Conservation (phyloP, 2,113 vertebrate genomes). For the Fukomys damarensis region DNA sequence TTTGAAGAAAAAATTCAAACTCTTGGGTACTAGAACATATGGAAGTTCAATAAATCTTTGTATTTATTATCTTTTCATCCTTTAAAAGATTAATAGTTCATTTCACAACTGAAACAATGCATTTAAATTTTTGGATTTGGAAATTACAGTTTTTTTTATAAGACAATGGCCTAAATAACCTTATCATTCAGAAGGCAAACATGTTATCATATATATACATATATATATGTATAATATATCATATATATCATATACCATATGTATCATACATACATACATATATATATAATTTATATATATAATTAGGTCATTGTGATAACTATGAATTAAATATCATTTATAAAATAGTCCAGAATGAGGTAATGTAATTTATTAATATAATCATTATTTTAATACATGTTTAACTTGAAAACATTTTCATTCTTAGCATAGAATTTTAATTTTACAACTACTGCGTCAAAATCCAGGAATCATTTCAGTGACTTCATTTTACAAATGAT, state of each 20-base stretch:
- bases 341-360: constrained; percentile 12
- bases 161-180: background rate
- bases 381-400: background rate
- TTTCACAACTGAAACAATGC: background rate
- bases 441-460: background rate
- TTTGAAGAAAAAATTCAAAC: background rate
- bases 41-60: background rate
- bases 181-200: background rate
- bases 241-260: too few species aligned
- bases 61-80: background rate
- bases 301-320: background rate
- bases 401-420: background rate
- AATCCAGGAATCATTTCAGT: background rate
- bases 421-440: background rate
- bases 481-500: background rate
- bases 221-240: too few species aligned
- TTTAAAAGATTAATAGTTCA: background rate
- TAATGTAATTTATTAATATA: constrained; percentile 13
- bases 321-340: background rate
- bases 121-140: constrained; percentile 29
- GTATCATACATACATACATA: too few species aligned
- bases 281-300: background rate
- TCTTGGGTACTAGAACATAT: background rate
- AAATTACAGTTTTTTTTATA: background rate
- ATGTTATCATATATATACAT: background rate